Percentiles rank a stretch among this genome's conserved stretches.
Evolutionary conservation across 2,888 invertebrate genomes (phyloP).

Genomic region (Acleris holmiana): DNA sequence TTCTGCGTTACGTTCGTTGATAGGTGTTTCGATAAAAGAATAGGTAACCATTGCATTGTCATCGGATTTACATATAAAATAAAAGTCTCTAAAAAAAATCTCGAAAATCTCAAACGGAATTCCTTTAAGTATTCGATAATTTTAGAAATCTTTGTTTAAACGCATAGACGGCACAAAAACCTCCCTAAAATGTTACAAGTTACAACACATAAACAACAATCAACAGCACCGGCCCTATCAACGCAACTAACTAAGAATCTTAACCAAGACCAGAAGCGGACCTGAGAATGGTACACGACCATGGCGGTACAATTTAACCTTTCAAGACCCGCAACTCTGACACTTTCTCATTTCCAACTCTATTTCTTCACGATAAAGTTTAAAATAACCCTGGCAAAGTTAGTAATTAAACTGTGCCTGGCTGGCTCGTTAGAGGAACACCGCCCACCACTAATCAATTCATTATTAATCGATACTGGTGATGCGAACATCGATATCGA

Average conservation of each 20-base stretch:
- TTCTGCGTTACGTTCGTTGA: too few relatives aligned
- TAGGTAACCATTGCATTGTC: too few relatives aligned
- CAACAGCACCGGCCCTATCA: not conserved
- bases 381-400: slow-evolving; percentile 6
- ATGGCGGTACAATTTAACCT: slow-evolving; percentile 32
- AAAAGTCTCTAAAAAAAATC: too few relatives aligned
- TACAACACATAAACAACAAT: slow-evolving; percentile 1
- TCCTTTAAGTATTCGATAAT: too few relatives aligned
- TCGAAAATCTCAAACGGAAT: too few relatives aligned
- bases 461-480: slow-evolving; percentile 36
- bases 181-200: too few relatives aligned
- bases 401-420: slow-evolving; percentile 34
- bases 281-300: slow-evolving; percentile 19
- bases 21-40: too few relatives aligned
- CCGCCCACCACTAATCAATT: slow-evolving; percentile 38
- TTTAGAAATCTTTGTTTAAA: too few relatives aligned
- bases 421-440: slow-evolving; percentile 30
- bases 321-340: slow-evolving; percentile 7
- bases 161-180: too few relatives aligned
- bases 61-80: too few relatives aligned
- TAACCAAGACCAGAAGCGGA: slow-evolving; percentile 33
- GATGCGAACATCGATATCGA: slow-evolving; percentile 34
- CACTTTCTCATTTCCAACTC: not conserved
- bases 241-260: slow-evolving; percentile 1
- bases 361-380: not conserved